Evolutionary conservation across 1,140 invertebrate genomes (phyloP).

Genomic region (Tetramorium parvispinum): DNA sequence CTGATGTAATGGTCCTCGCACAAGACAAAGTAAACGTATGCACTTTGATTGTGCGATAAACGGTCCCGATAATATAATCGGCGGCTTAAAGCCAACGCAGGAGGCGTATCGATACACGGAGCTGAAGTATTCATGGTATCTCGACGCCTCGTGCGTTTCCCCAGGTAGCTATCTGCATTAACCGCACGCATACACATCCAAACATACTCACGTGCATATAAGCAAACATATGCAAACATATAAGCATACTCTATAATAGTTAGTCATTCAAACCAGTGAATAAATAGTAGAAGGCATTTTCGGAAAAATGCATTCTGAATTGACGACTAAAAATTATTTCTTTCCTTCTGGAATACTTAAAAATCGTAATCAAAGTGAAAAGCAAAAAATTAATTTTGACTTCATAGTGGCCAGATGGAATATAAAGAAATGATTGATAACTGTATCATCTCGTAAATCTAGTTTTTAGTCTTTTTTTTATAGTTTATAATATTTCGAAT

Average conservation of each 20-base stretch:
- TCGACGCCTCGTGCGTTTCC: constrained; percentile 56
- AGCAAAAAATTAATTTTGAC: not conserved
- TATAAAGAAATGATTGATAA: not conserved
- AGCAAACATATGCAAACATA: too few species aligned
- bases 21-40: constrained; percentile 12
- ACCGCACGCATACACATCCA: constrained; percentile 8
- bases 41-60: constrained; percentile 52
- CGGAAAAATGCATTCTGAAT: not conserved
- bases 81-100: constrained; percentile 6
- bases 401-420: not conserved
- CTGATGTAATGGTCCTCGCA: constrained; percentile 6
- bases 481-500: too few species aligned
- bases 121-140: constrained; percentile 65
- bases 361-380: not conserved
- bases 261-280: not conserved
- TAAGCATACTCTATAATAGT: constrained; percentile 9
- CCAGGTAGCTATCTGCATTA: constrained; percentile 44
- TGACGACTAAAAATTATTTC: not conserved
- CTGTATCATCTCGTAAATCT: not conserved
- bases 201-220: not conserved
- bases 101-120: constrained; percentile 36
- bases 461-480: not conserved
- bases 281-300: not conserved
- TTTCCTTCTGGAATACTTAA: not conserved
- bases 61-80: constrained; percentile 38